A percentile compares a stretch with the other conserved stretches of the same genome.
phyloP scores from a whole-genome alignment of 2,888 invertebrate species.

The Nemurella pictetii region DNA sequence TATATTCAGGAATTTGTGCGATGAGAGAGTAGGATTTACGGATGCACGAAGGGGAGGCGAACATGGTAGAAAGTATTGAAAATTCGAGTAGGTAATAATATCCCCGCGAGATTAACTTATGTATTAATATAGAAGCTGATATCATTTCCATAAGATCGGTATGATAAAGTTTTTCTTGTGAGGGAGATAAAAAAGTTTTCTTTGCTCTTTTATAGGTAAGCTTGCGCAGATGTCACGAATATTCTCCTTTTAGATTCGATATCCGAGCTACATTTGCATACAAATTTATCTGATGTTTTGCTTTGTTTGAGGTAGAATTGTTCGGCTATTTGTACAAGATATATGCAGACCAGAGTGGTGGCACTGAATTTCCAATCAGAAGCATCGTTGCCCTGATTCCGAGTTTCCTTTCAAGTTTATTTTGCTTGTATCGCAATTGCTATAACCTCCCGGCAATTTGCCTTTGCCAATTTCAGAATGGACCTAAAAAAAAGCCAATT shows the following conservation, averaged over 20 bases:
- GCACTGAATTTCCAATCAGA: background rate
- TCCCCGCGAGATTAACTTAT: background rate
- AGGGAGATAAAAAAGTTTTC: background rate
- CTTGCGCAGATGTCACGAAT: background rate
- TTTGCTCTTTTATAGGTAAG: background rate
- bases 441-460: background rate
- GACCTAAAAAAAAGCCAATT: background rate
- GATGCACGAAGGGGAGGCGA: slow-evolving; percentile 14
- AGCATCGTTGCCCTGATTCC: background rate
- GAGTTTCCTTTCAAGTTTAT: background rate
- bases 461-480: background rate
- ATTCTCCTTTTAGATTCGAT: background rate
- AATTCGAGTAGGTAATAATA: slow-evolving; percentile 20
- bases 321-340: background rate
- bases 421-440: background rate
- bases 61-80: slow-evolving; percentile 26
- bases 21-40: slow-evolving; percentile 2
- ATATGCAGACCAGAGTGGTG: background rate
- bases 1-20: slow-evolving; percentile 16
- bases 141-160: background rate
- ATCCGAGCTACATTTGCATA: background rate
- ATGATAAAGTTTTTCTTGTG: background rate
- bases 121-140: background rate
- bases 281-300: background rate
- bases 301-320: background rate